Conservation (phyloP, 2,113 vertebrate species). For the Grammomys dolichurus region DNA sequence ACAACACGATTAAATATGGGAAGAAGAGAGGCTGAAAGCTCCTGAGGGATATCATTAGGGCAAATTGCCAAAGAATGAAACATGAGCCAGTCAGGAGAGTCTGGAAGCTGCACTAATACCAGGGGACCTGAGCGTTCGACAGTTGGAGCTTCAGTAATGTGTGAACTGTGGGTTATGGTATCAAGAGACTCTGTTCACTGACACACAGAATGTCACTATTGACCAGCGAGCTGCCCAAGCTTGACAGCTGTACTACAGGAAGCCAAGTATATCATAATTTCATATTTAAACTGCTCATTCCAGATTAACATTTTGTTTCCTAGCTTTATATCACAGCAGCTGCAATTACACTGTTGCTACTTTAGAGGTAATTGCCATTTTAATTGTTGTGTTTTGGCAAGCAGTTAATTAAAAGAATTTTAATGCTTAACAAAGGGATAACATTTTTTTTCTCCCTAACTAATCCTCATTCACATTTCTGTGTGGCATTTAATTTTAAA, state of each 20-base stretch:
- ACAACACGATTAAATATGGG: slow-evolving; percentile 97
- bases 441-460: slow-evolving; percentile 16
- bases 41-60: slow-evolving; percentile 99
- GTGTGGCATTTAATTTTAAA: slow-evolving; percentile 56
- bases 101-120: slow-evolving; percentile 93
- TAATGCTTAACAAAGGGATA: slow-evolving; percentile 67
- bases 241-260: slow-evolving; percentile 85
- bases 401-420: slow-evolving; percentile 73
- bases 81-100: slow-evolving; percentile 97
- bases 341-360: slow-evolving; percentile 64
- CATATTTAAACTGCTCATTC: slow-evolving; percentile 81
- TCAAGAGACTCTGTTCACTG: slow-evolving; percentile 93
- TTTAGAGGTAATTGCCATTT: slow-evolving; percentile 76
- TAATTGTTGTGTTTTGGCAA: slow-evolving; percentile 75
- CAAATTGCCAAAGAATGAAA: slow-evolving; percentile 99
- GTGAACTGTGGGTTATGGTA: slow-evolving; percentile 92
- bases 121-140: slow-evolving; percentile 91
- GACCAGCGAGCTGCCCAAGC: slow-evolving; percentile 92
- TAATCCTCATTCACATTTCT: slow-evolving; percentile 72
- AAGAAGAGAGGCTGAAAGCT: slow-evolving; percentile 95
- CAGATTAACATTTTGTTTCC: slow-evolving; percentile 81
- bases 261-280: slow-evolving; percentile 87
- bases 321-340: slow-evolving; percentile 75
- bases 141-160: slow-evolving; percentile 92
- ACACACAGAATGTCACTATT: slow-evolving; percentile 96